These are phyloP conservation scores for Ischnus inquisitorius DNA, from an alignment of 2,888 invertebrate genomes.

Conservation along the genomic window DNA sequence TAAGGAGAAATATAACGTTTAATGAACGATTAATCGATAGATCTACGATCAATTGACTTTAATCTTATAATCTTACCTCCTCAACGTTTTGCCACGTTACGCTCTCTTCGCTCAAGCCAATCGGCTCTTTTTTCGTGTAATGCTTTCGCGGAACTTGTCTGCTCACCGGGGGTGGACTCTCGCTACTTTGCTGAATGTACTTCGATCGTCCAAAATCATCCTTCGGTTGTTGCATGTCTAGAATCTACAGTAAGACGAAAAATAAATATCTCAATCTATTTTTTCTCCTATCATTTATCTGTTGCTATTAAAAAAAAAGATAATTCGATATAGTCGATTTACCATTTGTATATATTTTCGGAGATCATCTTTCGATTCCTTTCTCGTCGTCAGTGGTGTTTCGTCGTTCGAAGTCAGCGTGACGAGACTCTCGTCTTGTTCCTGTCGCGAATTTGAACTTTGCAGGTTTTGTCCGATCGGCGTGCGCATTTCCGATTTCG, in stretches of 20 bases:
- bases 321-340: slow-evolving; percentile 17
- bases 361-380: slow-evolving; percentile 84
- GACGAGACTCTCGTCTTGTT: slow-evolving; percentile 77
- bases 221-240: slow-evolving; percentile 80
- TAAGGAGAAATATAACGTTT: slow-evolving; percentile 24
- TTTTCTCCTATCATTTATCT: not conserved
- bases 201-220: slow-evolving; percentile 56
- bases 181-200: slow-evolving; percentile 62
- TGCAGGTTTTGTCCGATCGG: slow-evolving; percentile 67
- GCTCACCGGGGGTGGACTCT: slow-evolving; percentile 76
- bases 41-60: not conserved
- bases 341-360: slow-evolving; percentile 87
- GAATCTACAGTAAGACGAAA: slow-evolving; percentile 74
- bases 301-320: not conserved
- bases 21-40: too few relatives aligned
- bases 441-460: slow-evolving; percentile 70
- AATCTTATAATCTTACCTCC: slow-evolving; percentile 47
- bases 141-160: slow-evolving; percentile 82
- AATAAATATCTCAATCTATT: slow-evolving; percentile 41
- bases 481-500: slow-evolving; percentile 72
- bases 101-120: slow-evolving; percentile 80
- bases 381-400: slow-evolving; percentile 82
- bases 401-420: slow-evolving; percentile 81
- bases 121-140: slow-evolving; percentile 80
- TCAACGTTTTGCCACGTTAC: slow-evolving; percentile 78